Conservation (phyloP, 2,888 invertebrate genomes). For the Drosophila kuntzei region DNA sequence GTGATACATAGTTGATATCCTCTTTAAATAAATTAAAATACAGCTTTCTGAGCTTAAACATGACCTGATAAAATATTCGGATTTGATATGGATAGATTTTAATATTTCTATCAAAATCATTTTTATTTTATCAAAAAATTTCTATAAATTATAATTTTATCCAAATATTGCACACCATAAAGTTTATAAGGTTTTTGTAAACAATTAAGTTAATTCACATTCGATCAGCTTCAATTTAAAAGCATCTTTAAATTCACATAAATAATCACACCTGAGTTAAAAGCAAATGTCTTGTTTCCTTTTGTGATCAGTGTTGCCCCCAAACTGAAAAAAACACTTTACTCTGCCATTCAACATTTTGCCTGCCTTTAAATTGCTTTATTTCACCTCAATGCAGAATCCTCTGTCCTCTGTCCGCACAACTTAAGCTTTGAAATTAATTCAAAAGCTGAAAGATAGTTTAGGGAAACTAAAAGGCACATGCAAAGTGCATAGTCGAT, state of each 20-base stretch:
- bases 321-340: slow-evolving; percentile 18
- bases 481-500: slow-evolving; percentile 51
- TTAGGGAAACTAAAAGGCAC: slow-evolving; percentile 50
- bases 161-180: no score
- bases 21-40: no score
- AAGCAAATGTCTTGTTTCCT: slow-evolving; percentile 15
- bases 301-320: slow-evolving; percentile 12
- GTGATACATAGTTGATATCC: no score
- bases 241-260: slow-evolving; percentile 2
- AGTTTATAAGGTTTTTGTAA: no score
- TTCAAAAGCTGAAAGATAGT: slow-evolving; percentile 31
- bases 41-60: no score
- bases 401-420: slow-evolving; percentile 4
- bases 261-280: slow-evolving; percentile 31
- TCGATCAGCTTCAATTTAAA: neutral
- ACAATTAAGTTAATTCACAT: neutral
- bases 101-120: no score
- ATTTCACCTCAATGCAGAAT: slow-evolving; percentile 2
- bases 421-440: slow-evolving; percentile 48
- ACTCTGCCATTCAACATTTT: slow-evolving; percentile 27
- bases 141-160: no score
- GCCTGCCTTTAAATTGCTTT: slow-evolving; percentile 12
- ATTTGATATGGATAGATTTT: no score
- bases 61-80: no score
- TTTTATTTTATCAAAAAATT: no score